Percentiles rank a stretch among this genome's conserved stretches.
phyloP scores from a whole-genome alignment of 2,797 vertebrate species.

The Rallus crepitans region DNA sequence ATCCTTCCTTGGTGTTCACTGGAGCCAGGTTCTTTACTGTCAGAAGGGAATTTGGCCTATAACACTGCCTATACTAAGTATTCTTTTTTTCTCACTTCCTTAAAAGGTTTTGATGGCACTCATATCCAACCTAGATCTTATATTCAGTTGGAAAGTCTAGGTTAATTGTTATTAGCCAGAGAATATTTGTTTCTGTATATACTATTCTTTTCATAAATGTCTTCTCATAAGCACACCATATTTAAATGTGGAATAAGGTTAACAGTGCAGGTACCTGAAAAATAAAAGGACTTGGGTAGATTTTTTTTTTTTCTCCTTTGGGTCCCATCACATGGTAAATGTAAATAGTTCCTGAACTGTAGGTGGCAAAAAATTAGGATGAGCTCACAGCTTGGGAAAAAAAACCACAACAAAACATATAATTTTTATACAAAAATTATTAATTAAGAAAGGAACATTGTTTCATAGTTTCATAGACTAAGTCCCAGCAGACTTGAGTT shows the following conservation, averaged over 20 bases:
- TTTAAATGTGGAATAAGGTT: background rate
- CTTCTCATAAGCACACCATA: background rate
- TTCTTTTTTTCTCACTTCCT: background rate
- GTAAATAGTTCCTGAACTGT: background rate
- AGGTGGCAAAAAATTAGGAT: background rate
- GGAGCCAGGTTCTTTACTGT: background rate
- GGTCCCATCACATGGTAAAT: background rate
- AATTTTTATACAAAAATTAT: background rate
- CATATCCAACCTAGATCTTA: background rate
- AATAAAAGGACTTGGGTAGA: background rate
- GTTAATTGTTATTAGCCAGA: background rate
- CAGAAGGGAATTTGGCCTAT: background rate
- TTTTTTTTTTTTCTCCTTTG: background rate
- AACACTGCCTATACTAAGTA: background rate
- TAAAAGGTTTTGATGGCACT: background rate
- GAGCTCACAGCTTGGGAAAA: slow-evolving; percentile 31
- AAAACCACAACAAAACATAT: background rate
- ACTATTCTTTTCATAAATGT: background rate
- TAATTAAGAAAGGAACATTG: slow-evolving; percentile 65
- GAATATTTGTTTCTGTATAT: background rate
- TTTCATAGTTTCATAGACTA: slow-evolving; percentile 65
- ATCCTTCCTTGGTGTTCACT: background rate
- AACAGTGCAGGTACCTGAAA: background rate
- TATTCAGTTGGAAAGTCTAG: background rate
- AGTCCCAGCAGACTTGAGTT: slow-evolving; percentile 55